Percentiles rank a stretch among this genome's conserved stretches.
These are phyloP conservation scores for Potamarius usumacintae DNA, from an alignment of 2,113 vertebrate genomes.

Conservation along the genomic window DNA sequence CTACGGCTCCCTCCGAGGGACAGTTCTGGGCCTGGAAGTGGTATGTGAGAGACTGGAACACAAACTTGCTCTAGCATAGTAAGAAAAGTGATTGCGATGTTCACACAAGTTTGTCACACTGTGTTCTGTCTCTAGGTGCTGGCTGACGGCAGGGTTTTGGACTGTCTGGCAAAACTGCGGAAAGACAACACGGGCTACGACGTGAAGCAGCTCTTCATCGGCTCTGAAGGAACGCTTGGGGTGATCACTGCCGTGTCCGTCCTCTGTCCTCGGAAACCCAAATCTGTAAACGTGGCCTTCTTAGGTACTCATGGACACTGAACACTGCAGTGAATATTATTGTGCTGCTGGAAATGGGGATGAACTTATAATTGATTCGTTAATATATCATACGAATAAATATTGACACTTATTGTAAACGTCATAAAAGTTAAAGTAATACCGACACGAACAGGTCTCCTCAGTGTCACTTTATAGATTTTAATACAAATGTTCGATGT, in stretches of 20 bases:
- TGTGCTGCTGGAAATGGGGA: not conserved
- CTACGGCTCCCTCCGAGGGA: slow-evolving; percentile 88
- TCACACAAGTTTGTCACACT: too few relatives aligned
- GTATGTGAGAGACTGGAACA: slow-evolving; percentile 72
- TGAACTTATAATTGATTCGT: too few relatives aligned
- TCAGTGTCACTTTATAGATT: too few relatives aligned
- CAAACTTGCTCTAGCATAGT: not conserved
- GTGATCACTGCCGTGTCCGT: slow-evolving; percentile 88
- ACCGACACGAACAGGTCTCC: too few relatives aligned
- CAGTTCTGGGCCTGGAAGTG: slow-evolving; percentile 90
- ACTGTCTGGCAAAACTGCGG: slow-evolving; percentile 82
- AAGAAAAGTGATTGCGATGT: not conserved
- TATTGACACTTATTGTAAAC: too few relatives aligned
- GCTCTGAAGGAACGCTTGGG: slow-evolving; percentile 92
- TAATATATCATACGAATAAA: too few relatives aligned
- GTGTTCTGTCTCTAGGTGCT: slow-evolving; percentile 74
- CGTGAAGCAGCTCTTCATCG: slow-evolving; percentile 95
- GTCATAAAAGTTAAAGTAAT: too few relatives aligned
- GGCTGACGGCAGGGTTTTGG: slow-evolving; percentile 82
- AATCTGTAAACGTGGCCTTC: slow-evolving; percentile 85
- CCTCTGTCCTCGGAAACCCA: slow-evolving; percentile 86
- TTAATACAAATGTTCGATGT: too few relatives aligned
- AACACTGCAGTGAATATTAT: not conserved
- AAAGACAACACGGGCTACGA: slow-evolving; percentile 98
- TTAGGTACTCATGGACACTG: slow-evolving; percentile 74